A percentile compares a stretch with the other conserved stretches of the same genome.
Conservation (phyloP, 2,113 vertebrate genomes). For the Bostrychus sinensis region DNA sequence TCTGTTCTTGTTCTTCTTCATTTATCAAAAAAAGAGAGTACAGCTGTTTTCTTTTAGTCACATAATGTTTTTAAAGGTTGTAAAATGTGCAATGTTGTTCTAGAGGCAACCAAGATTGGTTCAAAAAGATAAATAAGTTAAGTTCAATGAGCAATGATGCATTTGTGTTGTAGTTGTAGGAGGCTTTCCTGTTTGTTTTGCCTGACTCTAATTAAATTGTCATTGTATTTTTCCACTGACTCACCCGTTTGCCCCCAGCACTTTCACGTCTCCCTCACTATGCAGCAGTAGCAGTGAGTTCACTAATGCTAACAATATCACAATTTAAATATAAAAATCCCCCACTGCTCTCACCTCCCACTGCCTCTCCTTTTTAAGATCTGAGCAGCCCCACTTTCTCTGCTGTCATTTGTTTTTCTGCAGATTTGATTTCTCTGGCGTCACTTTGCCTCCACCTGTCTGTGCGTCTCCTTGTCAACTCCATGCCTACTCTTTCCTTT, state of each 20-base stretch:
- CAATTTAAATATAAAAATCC: conserved; percentile 3
- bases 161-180: no score
- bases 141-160: no score
- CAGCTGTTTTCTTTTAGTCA: no score
- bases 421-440: conserved; percentile 8
- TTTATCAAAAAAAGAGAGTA: no score
- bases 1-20: no score
- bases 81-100: no score
- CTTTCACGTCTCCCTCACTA: background rate
- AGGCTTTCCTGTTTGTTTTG: no score
- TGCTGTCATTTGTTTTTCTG: conserved; percentile 24
- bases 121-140: no score
- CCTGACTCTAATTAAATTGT: background rate
- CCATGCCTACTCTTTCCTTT: background rate
- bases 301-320: background rate
- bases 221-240: background rate
- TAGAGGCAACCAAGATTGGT: no score
- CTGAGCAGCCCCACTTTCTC: conserved; percentile 6
- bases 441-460: background rate
- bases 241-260: background rate
- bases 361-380: conserved; percentile 10
- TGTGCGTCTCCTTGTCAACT: background rate
- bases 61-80: no score
- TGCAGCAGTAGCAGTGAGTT: background rate
- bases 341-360: background rate